A percentile compares a stretch with the other conserved stretches of the same genome.
Evolutionary conservation across 2,113 vertebrate genomes (phyloP).

Genomic region (Collichthys lucidus): DNA sequence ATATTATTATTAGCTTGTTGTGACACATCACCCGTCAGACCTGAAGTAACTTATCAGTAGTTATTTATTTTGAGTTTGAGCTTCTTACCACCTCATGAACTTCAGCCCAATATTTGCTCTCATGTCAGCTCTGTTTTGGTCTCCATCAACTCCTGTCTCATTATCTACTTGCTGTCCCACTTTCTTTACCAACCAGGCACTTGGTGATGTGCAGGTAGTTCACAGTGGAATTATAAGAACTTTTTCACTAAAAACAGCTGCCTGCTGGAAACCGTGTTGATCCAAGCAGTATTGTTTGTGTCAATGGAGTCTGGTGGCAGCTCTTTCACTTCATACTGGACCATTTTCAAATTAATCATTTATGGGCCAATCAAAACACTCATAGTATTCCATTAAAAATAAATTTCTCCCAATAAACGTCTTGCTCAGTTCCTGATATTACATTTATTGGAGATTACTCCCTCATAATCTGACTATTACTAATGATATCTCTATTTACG

Average conservation of each 20-base stretch:
- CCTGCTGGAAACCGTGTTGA: not conserved
- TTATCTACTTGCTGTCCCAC: too few species aligned
- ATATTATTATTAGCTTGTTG: not conserved
- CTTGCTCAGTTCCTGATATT: not conserved
- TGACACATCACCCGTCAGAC: not conserved
- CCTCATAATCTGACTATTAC: not conserved
- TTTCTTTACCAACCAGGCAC: too few species aligned
- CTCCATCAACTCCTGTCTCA: not conserved
- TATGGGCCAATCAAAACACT: not conserved
- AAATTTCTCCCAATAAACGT: not conserved
- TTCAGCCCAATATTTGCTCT: not conserved
- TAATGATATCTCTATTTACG: constrained; percentile 9
- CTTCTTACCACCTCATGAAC: not conserved
- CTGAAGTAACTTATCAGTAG: not conserved
- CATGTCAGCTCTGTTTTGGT: not conserved
- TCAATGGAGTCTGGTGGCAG: too few species aligned
- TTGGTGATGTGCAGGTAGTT: too few species aligned
- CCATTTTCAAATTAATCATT: too few species aligned
- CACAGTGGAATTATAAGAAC: not conserved
- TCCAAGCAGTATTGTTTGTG: not conserved
- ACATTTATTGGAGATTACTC: not conserved
- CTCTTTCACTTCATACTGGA: too few species aligned
- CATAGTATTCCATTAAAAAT: not conserved
- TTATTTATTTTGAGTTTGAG: not conserved
- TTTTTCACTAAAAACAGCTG: not conserved